phyloP scores from a whole-genome alignment of 2,888 invertebrate genomes.

The Agonum fuliginosum region DNA sequence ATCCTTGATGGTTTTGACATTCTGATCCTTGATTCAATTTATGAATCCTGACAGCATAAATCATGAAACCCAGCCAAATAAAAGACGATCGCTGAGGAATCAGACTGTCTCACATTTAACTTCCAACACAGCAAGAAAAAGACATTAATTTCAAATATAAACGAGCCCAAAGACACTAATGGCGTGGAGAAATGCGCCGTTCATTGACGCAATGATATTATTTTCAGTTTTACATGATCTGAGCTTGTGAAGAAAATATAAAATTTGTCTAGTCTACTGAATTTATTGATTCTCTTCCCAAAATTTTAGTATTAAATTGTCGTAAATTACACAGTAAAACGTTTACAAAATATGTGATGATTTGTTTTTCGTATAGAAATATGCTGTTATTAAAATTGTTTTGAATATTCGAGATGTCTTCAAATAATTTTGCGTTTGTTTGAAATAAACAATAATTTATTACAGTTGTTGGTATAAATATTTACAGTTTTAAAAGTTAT shows the following conservation, averaged over 20 bases:
- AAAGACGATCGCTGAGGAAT: slow-evolving; percentile 14
- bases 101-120: slow-evolving; percentile 8
- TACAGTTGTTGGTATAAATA: not conserved
- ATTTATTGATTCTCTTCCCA: slow-evolving; percentile 21
- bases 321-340: slow-evolving; percentile 15
- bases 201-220: slow-evolving; percentile 49
- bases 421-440: not conserved
- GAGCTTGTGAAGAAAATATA: slow-evolving; percentile 36
- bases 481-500: not conserved
- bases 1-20: too few relatives aligned
- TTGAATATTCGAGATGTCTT: slow-evolving; percentile 29
- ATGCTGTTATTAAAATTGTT: slow-evolving; percentile 32
- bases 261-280: slow-evolving; percentile 18
- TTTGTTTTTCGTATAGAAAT: slow-evolving; percentile 27
- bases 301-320: slow-evolving; percentile 28
- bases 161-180: slow-evolving; percentile 63
- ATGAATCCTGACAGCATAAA: not conserved
- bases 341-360: slow-evolving; percentile 39
- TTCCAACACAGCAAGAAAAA: slow-evolving; percentile 5
- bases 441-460: not conserved
- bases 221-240: slow-evolving; percentile 40
- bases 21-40: not conserved
- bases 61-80: not conserved
- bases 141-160: slow-evolving; percentile 71
- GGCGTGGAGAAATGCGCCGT: slow-evolving; percentile 14